phyloP scores from a whole-genome alignment of 2,888 invertebrate genomes.

The Brachycybe producta region DNA sequence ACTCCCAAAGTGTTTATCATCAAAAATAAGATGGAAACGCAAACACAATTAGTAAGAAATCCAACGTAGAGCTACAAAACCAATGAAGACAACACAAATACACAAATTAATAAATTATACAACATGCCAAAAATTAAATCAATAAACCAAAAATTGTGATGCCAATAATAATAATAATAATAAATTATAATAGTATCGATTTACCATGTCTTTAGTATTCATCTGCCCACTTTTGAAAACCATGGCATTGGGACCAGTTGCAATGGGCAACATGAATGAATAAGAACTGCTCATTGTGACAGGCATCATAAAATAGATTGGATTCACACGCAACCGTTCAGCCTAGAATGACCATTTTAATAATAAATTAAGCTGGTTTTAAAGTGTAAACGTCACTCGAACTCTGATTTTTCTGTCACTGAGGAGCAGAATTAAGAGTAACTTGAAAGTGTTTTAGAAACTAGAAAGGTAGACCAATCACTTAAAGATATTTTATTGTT shows the following conservation, averaged over 20 bases:
- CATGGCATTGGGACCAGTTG: constrained; percentile 14
- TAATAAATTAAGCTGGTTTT: no score
- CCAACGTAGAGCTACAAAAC: constrained; percentile 53
- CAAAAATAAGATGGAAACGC: constrained; percentile 53
- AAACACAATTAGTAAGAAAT: constrained; percentile 58
- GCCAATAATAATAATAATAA: neutral
- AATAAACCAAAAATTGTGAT: neutral
- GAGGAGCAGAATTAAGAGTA: no score
- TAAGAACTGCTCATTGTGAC: constrained; percentile 10
- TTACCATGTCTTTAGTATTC: constrained; percentile 61
- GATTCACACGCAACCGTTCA: constrained; percentile 5
- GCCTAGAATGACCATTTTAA: neutral
- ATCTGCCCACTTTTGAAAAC: constrained; percentile 40
- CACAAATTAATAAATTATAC: no score
- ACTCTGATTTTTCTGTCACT: no score
- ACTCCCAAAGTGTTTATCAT: constrained; percentile 62
- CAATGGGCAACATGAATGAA: constrained; percentile 13
- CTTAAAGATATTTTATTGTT: no score
- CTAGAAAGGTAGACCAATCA: no score
- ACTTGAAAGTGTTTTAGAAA: no score
- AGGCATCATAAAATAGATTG: constrained; percentile 11
- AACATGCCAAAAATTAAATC: no score
- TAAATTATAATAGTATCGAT: constrained; percentile 19
- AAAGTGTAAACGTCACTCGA: no score
- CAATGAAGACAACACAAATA: constrained; percentile 1